phyloP scores from a whole-genome alignment of 2,797 vertebrate genomes.

The Liasis olivaceus region DNA sequence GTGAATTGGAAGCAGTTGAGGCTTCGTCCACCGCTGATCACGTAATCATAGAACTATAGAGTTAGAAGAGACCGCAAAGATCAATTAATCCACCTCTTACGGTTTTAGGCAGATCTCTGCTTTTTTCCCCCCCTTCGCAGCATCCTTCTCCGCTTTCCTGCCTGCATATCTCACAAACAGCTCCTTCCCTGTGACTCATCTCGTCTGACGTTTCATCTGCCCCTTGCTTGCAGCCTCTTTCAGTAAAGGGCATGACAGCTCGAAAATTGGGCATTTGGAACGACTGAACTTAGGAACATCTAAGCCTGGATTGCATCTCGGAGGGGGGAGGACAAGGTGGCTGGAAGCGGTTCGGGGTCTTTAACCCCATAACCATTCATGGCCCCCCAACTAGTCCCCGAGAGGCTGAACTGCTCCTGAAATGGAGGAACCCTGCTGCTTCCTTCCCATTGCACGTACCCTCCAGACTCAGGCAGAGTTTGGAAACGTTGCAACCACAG shows the following conservation, averaged over 20 bases:
- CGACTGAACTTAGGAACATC: background rate
- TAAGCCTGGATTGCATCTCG: background rate
- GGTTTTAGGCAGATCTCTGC: background rate
- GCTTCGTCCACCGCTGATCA: rapidly evolving
- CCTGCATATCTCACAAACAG: background rate
- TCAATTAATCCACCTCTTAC: background rate
- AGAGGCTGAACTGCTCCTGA: background rate
- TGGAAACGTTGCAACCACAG: background rate
- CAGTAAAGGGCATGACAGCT: background rate
- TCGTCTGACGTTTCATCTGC: background rate
- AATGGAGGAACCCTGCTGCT: background rate
- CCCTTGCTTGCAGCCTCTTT: background rate
- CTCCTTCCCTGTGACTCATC: background rate
- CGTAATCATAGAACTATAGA: background rate
- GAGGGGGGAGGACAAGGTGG: background rate
- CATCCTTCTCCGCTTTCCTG: background rate
- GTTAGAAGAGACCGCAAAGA: background rate
- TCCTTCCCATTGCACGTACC: background rate
- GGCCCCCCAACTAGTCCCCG: background rate
- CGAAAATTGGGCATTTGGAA: background rate
- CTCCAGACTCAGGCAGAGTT: background rate
- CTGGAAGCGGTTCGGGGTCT: background rate
- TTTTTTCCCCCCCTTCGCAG: background rate
- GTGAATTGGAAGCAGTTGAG: background rate
- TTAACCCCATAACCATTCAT: background rate